Percentiles rank a stretch among this genome's conserved stretches.
These are phyloP conservation scores for Sebastes steindachneri DNA, from an alignment of 2,797 vertebrate species.

Conservation along the genomic window DNA sequence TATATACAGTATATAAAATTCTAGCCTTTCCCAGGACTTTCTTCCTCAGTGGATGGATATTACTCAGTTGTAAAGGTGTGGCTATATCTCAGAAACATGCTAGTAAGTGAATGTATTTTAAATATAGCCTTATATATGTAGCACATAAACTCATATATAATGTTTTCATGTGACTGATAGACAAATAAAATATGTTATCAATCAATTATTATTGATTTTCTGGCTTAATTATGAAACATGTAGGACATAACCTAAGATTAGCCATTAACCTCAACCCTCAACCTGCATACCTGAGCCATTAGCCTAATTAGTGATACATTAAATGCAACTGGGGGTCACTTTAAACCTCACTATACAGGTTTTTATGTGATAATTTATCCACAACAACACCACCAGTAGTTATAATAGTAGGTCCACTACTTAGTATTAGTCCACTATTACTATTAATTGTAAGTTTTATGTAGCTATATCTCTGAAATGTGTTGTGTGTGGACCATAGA, in stretches of 20 bases:
- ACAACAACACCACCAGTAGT: background rate
- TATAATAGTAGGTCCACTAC: background rate
- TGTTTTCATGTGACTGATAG: background rate
- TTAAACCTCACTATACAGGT: background rate
- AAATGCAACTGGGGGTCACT: background rate
- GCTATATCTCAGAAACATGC: background rate
- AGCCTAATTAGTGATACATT: background rate
- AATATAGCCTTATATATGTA: background rate
- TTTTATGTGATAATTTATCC: too few species aligned
- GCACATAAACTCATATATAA: background rate
- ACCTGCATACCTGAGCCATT: background rate
- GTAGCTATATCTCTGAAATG: accelerated
- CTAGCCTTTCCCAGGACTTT: background rate
- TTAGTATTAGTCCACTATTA: background rate
- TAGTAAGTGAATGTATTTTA: background rate
- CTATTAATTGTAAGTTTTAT: background rate
- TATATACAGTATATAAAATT: too few species aligned
- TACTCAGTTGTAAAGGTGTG: background rate
- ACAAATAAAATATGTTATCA: background rate
- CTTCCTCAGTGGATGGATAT: background rate
- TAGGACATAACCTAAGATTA: background rate
- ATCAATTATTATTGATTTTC: background rate
- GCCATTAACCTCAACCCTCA: background rate
- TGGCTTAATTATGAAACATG: background rate
- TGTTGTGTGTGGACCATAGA: background rate